Percentiles rank a stretch among this genome's conserved stretches.
Evolutionary conservation across 2,888 invertebrate genomes (phyloP).

Genomic region (Bugula neritina): DNA sequence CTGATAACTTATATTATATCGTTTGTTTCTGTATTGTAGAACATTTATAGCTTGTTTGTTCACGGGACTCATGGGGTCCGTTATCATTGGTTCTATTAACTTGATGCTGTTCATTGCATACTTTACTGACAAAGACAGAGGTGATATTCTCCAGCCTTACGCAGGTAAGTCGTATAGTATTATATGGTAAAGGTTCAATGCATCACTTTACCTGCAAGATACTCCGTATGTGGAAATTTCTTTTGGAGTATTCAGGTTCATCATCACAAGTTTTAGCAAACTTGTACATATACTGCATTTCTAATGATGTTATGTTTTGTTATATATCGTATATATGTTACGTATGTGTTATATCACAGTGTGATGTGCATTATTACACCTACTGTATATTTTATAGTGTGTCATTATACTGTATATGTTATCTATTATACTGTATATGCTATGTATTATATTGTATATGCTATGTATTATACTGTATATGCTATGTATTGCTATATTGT

Average conservation of each 20-base stretch:
- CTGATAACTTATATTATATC: background rate
- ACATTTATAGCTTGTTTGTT: slow-evolving; percentile 46
- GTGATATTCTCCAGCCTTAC: slow-evolving; percentile 43
- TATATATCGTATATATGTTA: background rate
- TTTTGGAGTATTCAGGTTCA: no score
- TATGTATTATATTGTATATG: no score
- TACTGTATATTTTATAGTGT: background rate
- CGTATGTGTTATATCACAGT: no score
- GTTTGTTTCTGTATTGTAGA: slow-evolving; percentile 34
- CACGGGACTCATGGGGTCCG: slow-evolving; percentile 39
- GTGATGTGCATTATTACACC: no score
- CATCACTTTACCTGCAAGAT: no score
- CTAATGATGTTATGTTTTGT: background rate
- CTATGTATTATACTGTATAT: no score
- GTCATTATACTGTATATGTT: background rate
- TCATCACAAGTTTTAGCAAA: no score
- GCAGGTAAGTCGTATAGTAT: slow-evolving; percentile 35
- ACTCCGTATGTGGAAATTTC: no score
- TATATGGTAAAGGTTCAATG: background rate
- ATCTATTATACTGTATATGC: no score
- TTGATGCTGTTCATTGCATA: slow-evolving; percentile 44
- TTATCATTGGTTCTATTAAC: slow-evolving; percentile 38
- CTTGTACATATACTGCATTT: no score
- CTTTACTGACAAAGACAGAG: slow-evolving; percentile 43
- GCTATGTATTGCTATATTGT: no score